Percentiles rank a stretch among this genome's conserved stretches.
Evolutionary conservation across 1,140 invertebrate species (phyloP).

Genomic region (Pseudomyrmex concolor): DNA sequence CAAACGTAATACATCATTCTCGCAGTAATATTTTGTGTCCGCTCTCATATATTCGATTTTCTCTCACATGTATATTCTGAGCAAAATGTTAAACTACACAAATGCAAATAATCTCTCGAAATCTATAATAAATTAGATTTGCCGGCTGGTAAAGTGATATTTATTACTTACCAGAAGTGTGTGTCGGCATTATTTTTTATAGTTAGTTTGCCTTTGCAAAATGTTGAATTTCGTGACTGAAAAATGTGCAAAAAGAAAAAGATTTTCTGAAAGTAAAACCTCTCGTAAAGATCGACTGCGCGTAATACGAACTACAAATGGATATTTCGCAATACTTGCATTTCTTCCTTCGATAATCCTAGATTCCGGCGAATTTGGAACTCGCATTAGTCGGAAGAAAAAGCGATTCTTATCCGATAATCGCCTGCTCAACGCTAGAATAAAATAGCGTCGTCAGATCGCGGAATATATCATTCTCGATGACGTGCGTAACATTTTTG

Average conservation of each 20-base stretch:
- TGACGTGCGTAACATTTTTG: background rate
- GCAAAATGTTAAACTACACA: background rate
- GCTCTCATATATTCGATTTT: constrained; percentile 69
- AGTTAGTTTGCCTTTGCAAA: constrained; percentile 83
- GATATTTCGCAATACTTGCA: constrained; percentile 84
- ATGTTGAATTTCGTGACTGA: constrained; percentile 79
- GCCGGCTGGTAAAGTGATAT: background rate
- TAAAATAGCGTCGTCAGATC: background rate
- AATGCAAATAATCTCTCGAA: background rate
- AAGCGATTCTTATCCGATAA: constrained; percentile 57
- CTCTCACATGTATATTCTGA: background rate
- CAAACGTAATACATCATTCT: constrained; percentile 64
- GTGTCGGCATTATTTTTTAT: constrained; percentile 85
- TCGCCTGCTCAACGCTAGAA: constrained; percentile 52
- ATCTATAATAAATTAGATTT: background rate
- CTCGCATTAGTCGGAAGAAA: constrained; percentile 7
- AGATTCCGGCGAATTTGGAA: background rate
- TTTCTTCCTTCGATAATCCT: constrained; percentile 86
- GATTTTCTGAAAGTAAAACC: constrained; percentile 66
- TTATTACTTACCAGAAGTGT: constrained; percentile 54
- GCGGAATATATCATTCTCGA: background rate
- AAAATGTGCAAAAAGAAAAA: constrained; percentile 74
- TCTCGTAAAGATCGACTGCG: constrained; percentile 59
- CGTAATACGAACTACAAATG: constrained; percentile 85
- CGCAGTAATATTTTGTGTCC: constrained; percentile 66